Evolutionary conservation across 2,113 vertebrate species (phyloP), one percentile per base, ranked within the genome.

Genomic region (Ctenodactylus gundi): DNA sequence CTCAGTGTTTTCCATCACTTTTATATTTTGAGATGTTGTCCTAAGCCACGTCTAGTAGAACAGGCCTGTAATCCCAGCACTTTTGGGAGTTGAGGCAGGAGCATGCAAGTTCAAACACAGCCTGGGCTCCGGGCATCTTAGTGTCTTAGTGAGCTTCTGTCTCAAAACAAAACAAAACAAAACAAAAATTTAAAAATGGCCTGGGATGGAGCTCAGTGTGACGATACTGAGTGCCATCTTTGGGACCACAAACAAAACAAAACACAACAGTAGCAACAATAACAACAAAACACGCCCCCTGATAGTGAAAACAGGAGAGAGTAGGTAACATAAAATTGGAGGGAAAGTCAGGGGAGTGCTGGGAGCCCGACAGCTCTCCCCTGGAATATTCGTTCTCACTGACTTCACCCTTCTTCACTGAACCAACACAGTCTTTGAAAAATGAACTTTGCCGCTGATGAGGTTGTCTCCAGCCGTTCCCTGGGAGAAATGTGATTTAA

Each of bases 401-500:
- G 41, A 90, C 21, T 41, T 11, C 55, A 29, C 55, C 27, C 25
- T 92, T 95, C 39, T 75, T 25, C 53, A 70, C 21, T 21, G 62
- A 83, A 85, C 39, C 78, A 67, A 68, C 41, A 7, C 51, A 34
- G 12, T 68, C 76, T 95, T 49, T 51, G 1, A 75, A 82, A 90
- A 93, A 80, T 51, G 39, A 91, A 57, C 67, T 75, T 3, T 17
- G 15, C 73, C 6, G 1, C 57, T 72, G 70, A 93, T 49, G 39
- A 93, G 86, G 41, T 39, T 88, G 39, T 91, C 57, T 65, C 49
- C 82, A 39, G 31, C 49, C 51, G 62, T 75, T 92, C 46, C 64
- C 41, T 84, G 60, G 78, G 91, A 91, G 73, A 93, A 95, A 94
- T 94, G 14, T 93, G 94, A 95, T 96, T 95, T 94, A 91, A 96